Percentiles rank a stretch among this genome's conserved stretches.
Conservation (phyloP, 2,797 vertebrate genomes). For the Chromobotia macracanthus region DNA sequence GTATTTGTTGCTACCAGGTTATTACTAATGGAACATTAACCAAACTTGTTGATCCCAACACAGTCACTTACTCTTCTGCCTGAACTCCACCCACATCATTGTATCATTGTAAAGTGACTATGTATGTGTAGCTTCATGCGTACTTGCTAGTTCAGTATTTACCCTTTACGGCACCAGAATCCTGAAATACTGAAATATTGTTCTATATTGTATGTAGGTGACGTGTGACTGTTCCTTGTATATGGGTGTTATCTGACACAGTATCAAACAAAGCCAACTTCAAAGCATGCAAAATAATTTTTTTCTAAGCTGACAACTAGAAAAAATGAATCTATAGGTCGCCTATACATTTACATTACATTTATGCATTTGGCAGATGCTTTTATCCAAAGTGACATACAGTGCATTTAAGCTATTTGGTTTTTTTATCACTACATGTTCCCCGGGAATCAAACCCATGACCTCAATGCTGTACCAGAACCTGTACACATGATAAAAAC, state of each 20-base stretch:
- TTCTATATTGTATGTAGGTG: slow-evolving; percentile 12
- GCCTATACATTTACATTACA: not conserved
- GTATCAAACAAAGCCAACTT: slow-evolving; percentile 8
- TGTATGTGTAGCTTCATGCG: too few species aligned
- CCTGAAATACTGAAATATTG: not conserved
- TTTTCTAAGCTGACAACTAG: not conserved
- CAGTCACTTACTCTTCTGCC: too few species aligned
- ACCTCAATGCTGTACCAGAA: too few species aligned
- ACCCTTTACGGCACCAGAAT: not conserved
- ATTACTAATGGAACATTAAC: not conserved
- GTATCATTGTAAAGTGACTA: too few species aligned
- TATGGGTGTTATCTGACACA: slow-evolving; percentile 31
- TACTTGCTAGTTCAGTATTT: not conserved
- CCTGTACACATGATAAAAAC: not conserved
- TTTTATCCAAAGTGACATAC: too few species aligned
- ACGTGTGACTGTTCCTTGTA: not conserved
- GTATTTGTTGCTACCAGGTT: too few species aligned
- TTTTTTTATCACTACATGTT: too few species aligned
- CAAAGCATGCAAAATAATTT: slow-evolving; percentile 11
- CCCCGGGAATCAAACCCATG: too few species aligned
- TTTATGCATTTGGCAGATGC: too few species aligned
- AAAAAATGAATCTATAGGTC: slow-evolving; percentile 1
- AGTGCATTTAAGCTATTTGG: too few species aligned
- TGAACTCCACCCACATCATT: not conserved
- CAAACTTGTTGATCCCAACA: too few species aligned